Base-by-base conservation (phyloP, 2,797 vertebrate species). In the Lindbergichthys nudifrons region DNA sequence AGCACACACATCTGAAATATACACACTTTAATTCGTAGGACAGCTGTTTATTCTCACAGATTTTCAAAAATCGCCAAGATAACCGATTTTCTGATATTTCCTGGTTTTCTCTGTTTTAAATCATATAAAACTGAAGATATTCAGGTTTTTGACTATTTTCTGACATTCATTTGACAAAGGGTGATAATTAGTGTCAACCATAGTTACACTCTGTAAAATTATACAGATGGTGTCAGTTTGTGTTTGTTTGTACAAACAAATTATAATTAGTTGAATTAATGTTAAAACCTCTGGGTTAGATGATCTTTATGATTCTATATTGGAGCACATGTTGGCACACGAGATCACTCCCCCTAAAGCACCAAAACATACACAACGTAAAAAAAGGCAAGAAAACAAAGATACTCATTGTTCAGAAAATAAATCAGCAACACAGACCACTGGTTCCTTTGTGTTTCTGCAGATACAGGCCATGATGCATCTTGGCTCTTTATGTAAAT, bases 1-100 rank as follows among this genome's bases (percentile, higher is more conserved):
- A 53, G 43, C 42, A 26, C 12, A 67, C 72, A 43, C 43, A 56
- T 7, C 26, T 2, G 18, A 70, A 65, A 67, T 41, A 46, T n/a
- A 26, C n/a, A 69, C 43, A n/a, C 62, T 39, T 72, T 11, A 50
- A 26, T 69, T 26, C 36, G 41, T 63, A 12, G 36, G 41, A 60
- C 53, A 65, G 36, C 48, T 57, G 16, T 2, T 18, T 8, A 61
- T 13, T 47, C 72, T 71, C 12, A 70, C 16, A 3, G 10, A 15
- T 58, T 73, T 65, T 48, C 39, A 6, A 21, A 42, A 18, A 14
- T 57, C 10, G 4, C 9, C 15, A 21, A 36, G 50, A 53, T 14
- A n/a, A 58, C 62, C 19, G 52, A 54, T 30, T 62, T 36, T n/a
- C 23, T 53, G 10, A 21, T 30, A 36, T 6, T 32, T 32, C 8